These are phyloP conservation scores for Drosophila ficusphila DNA, from an alignment of 1,140 invertebrate genomes.

Conservation along the genomic window DNA sequence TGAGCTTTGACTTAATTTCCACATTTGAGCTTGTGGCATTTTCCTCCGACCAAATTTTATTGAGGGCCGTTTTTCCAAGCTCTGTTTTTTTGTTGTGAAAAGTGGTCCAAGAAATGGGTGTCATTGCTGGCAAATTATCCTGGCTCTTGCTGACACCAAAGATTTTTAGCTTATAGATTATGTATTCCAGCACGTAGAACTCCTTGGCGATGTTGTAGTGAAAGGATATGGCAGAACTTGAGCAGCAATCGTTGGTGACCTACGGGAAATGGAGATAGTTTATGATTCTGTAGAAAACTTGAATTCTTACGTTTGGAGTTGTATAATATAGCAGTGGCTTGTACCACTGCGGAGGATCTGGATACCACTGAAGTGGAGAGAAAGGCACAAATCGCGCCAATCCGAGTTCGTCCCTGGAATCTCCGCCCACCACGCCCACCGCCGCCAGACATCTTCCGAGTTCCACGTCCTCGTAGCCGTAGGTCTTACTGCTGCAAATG, in stretches of 20 bases:
- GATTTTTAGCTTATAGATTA: constrained; percentile 96
- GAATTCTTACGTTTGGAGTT: constrained; percentile 13
- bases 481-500: constrained; percentile 88
- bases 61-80: not conserved
- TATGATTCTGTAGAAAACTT: not conserved
- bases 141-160: constrained; percentile 87
- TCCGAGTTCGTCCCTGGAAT: constrained; percentile 93
- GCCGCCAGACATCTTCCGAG: constrained; percentile 95
- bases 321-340: constrained; percentile 85
- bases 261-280: constrained; percentile 70
- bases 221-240: constrained; percentile 97
- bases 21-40: not conserved
- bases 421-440: constrained; percentile 93
- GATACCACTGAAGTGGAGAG: constrained; percentile 88
- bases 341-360: not conserved
- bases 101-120: not conserved
- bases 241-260: constrained; percentile 90
- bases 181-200: constrained; percentile 97
- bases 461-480: constrained; percentile 95
- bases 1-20: not conserved
- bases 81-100: not conserved
- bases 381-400: constrained; percentile 96
- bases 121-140: not conserved
- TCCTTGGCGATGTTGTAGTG: constrained; percentile 95
- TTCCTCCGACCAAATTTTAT: not conserved